Conservation (phyloP, 2,113 vertebrate species). For the Malurus elegans region DNA sequence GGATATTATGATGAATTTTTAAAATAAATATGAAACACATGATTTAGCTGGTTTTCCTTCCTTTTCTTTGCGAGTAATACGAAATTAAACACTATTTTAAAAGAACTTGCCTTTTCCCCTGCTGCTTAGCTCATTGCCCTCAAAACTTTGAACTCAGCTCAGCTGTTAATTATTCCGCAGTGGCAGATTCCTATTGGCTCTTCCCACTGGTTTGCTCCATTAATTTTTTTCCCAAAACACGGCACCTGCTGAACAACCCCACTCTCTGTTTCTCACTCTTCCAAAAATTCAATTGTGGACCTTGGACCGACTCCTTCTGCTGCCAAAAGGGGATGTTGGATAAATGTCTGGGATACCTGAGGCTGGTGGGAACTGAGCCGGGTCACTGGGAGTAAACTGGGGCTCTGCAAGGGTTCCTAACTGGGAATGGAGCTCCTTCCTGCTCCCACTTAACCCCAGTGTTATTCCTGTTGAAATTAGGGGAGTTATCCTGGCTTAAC, state of each 20-base stretch:
- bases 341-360: neutral
- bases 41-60: constrained; percentile 32
- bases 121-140: constrained; percentile 24
- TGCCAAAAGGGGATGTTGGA: neutral
- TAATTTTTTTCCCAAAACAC: neutral
- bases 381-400: neutral
- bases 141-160: constrained; percentile 20
- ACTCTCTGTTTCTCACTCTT: neutral
- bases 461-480: constrained; percentile 29
- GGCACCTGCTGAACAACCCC: neutral
- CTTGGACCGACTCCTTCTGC: neutral
- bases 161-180: constrained; percentile 15
- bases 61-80: constrained; percentile 7
- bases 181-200: neutral
- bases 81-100: constrained; percentile 31
- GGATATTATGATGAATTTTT: constrained; percentile 2
- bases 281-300: neutral
- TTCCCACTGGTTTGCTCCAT: neutral
- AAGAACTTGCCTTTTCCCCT: neutral
- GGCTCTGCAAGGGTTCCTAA: neutral
- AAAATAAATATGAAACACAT: constrained; percentile 34
- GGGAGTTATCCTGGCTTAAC: constrained; percentile 49
- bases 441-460: neutral
- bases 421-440: neutral
- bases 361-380: neutral